Evolutionary conservation across 1,140 invertebrate genomes (phyloP).

Genomic region (Drosophila asahinai): DNA sequence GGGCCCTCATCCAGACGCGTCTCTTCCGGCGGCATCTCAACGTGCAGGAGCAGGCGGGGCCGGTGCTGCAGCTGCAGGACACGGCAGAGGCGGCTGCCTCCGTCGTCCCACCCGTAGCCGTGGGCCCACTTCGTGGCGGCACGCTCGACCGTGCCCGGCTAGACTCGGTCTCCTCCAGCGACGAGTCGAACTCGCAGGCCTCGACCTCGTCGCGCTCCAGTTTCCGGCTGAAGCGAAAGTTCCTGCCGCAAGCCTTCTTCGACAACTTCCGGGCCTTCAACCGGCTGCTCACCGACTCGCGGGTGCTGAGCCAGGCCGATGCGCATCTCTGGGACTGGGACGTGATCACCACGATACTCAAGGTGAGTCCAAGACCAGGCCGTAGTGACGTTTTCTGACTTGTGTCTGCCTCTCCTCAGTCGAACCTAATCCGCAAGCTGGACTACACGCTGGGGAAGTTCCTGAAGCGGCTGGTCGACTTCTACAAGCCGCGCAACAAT

Average conservation of each 20-base stretch:
- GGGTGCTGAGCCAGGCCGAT: slow-evolving; percentile 90
- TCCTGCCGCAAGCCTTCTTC: slow-evolving; percentile 70
- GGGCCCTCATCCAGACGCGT: slow-evolving; percentile 78
- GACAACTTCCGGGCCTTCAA: slow-evolving; percentile 87
- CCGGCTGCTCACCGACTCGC: slow-evolving; percentile 89
- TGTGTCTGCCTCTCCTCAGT: slow-evolving; percentile 29
- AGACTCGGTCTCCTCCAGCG: slow-evolving; percentile 81
- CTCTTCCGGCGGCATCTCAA: slow-evolving; percentile 82
- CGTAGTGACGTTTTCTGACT: background rate
- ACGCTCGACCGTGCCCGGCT: slow-evolving; percentile 67
- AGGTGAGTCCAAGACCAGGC: slow-evolving; percentile 86
- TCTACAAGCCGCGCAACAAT: slow-evolving; percentile 94
- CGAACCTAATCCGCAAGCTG: slow-evolving; percentile 86
- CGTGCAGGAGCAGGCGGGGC: slow-evolving; percentile 54
- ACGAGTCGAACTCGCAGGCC: slow-evolving; percentile 74
- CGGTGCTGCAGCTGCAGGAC: slow-evolving; percentile 52
- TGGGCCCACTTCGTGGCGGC: slow-evolving; percentile 6
- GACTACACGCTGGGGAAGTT: slow-evolving; percentile 93
- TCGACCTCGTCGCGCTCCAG: slow-evolving; percentile 73
- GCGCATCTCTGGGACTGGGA: slow-evolving; percentile 94
- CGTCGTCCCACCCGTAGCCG: slow-evolving; percentile 9
- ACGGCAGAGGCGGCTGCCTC: slow-evolving; percentile 31
- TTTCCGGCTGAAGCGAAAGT: slow-evolving; percentile 77
- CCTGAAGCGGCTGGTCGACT: slow-evolving; percentile 92
- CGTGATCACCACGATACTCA: slow-evolving; percentile 91